Base-by-base conservation (phyloP, 2,797 vertebrate species). In the Cyprinella venusta region DNA sequence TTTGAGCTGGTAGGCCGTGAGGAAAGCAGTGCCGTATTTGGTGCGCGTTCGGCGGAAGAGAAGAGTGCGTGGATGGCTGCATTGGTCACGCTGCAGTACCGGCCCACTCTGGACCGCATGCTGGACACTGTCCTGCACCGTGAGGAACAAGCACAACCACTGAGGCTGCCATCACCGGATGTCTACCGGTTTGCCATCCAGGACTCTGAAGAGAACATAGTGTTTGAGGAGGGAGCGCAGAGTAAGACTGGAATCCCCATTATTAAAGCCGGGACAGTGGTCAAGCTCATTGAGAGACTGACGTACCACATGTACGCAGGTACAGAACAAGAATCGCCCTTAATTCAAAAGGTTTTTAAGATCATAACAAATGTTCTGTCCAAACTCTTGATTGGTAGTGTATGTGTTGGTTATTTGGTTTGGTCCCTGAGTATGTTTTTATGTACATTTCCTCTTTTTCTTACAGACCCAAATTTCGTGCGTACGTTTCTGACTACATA, bases 261-360 rank as follows among this genome's bases (percentile, higher is more conserved):
- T 88, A 98, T 99, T 86, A 99, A 98, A 90, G 98, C 96, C 8
- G 98, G 98, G 80, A 98, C 97, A 0, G 97, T 99, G 84, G 96
- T 96, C 89, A 99, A 99, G 79, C 95, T 99, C 80, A 99, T 99
- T 18, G 98, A 99, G 93, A 95, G 98, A 82, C 91, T 99, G 77
- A 99, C 98, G 0, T 99, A 98, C 91, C 98, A 99, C 56, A 99
- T 99, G 98, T 99, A 99, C 88, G 98, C 98, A 94, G 98, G 98
- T 99, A 93, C 70, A 84, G 56, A 56, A 33, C 19, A 33, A 54
- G n/a, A 52, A 64, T 8, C 54, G 50, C 18, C 26, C 61, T 63
- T 45, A 48, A 15, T 42, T 40, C 5, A 59, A 12, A 45, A 38
- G 24, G 3, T 42, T 76, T 61, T 61, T 18, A 59, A 61, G 38